phyloP scores from a whole-genome alignment of 2,797 vertebrate species.

The Sorex maritimensis region DNA sequence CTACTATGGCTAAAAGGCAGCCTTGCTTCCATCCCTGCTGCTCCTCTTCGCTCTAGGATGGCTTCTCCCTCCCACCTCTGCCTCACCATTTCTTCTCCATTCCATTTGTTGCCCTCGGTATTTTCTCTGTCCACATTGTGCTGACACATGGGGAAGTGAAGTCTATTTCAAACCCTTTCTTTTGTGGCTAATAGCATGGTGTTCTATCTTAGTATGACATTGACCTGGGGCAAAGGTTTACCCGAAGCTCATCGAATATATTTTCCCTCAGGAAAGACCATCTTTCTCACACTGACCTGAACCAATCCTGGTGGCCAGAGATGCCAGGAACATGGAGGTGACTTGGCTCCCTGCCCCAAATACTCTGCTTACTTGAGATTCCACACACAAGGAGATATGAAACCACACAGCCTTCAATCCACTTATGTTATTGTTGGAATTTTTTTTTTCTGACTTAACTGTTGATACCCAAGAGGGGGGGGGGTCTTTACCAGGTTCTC shows the following conservation, averaged over 20 bases:
- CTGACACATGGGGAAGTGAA: neutral
- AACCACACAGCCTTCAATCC: neutral
- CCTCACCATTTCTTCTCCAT: neutral
- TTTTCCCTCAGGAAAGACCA: neutral
- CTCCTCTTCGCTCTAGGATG: neutral
- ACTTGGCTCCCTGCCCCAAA: neutral
- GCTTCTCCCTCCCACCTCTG: accelerated
- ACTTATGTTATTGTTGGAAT: neutral
- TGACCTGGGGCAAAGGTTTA: accelerated
- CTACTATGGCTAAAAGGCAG: neutral
- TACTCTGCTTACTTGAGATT: neutral
- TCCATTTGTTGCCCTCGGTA: neutral
- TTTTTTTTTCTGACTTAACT: neutral
- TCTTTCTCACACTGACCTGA: neutral
- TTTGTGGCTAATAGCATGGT: neutral
- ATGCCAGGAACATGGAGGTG: neutral
- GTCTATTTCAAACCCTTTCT: neutral
- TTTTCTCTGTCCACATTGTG: neutral
- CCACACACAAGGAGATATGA: neutral
- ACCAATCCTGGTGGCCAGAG: neutral
- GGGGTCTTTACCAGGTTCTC: neutral
- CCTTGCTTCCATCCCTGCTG: neutral
- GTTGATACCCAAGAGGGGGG: neutral
- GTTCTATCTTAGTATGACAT: neutral
- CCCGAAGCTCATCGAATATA: neutral